phyloP scores from a whole-genome alignment of 2,888 invertebrate species.

The Macrosiphum euphorbiae region DNA sequence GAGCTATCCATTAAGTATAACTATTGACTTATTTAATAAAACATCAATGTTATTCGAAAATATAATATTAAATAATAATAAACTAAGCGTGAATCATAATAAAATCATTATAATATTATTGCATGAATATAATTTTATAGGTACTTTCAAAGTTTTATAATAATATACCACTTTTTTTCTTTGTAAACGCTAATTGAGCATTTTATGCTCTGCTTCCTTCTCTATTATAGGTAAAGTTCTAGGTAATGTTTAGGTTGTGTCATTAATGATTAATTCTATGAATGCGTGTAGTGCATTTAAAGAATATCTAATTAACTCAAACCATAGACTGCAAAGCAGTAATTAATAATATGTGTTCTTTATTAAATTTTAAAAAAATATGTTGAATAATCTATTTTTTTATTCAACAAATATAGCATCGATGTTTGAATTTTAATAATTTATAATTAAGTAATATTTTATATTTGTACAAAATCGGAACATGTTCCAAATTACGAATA shows the following conservation, averaged over 20 bases:
- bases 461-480: constrained; percentile 7
- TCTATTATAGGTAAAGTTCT: neutral
- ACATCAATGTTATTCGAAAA: neutral
- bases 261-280: neutral
- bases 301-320: neutral
- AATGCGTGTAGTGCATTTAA: neutral
- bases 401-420: neutral
- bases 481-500: constrained; percentile 33
- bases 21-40: constrained; percentile 20
- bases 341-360: neutral
- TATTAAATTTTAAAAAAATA: no score
- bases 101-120: no score
- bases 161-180: neutral
- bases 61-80: neutral
- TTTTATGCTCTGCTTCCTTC: no score
- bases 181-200: neutral
- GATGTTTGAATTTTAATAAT: neutral
- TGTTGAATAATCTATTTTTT: neutral
- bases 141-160: neutral
- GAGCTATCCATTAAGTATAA: neutral
- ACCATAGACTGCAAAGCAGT: neutral
- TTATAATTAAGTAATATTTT: neutral
- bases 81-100: neutral
- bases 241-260: neutral
- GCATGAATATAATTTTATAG: neutral